phyloP scores from a whole-genome alignment of 1,140 invertebrate genomes.

The Nasonia longicornis region DNA sequence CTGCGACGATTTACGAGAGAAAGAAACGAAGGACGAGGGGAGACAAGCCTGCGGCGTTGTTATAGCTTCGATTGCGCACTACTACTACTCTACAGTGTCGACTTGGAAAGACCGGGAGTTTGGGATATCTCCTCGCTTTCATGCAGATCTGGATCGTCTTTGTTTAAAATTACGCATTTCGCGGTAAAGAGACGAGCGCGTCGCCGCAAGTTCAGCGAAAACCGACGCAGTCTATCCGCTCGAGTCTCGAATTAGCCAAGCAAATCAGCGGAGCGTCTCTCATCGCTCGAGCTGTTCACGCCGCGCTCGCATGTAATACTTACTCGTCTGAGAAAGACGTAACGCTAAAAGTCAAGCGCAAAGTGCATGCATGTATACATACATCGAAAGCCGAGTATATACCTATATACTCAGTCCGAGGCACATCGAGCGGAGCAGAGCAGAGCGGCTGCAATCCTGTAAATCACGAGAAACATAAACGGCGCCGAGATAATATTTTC shows the following conservation, averaged over 20 bases:
- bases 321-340: slow-evolving; percentile 16
- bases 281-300: not conserved
- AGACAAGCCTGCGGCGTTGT: not conserved
- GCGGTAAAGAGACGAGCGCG: not conserved
- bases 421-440: not conserved
- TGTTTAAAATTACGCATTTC: not conserved
- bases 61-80: slow-evolving; percentile 8
- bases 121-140: not conserved
- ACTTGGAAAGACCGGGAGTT: slow-evolving; percentile 10
- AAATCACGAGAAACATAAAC: slow-evolving; percentile 56
- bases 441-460: slow-evolving; percentile 44
- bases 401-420: no score
- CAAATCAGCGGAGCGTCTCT: not conserved
- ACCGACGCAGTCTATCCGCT: not conserved
- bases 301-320: not conserved
- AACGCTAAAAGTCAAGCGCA: slow-evolving; percentile 40
- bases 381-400: slow-evolving; percentile 8
- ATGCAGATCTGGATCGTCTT: no score
- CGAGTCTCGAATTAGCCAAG: not conserved
- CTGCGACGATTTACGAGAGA: slow-evolving; percentile 56
- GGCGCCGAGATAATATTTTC: slow-evolving; percentile 55
- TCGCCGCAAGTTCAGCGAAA: not conserved
- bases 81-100: not conserved
- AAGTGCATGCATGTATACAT: not conserved
- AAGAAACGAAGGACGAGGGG: not conserved